These are phyloP conservation scores for Xenopus laevis DNA, from an alignment of 2,113 vertebrate genomes.

Conservation along the genomic window DNA sequence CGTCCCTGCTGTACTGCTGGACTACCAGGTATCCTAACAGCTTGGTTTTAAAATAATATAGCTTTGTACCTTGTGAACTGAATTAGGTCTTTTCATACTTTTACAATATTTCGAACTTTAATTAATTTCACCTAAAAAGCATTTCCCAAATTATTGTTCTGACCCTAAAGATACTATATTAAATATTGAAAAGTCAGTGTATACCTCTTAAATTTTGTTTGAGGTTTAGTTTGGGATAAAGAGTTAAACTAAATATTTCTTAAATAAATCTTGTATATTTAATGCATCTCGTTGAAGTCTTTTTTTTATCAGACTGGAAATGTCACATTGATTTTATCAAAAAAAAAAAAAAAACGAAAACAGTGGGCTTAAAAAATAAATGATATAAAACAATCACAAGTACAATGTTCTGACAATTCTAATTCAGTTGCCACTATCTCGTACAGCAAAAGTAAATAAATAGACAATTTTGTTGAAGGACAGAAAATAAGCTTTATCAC, in stretches of 20 bases:
- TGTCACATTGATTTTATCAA: slow-evolving; percentile 80
- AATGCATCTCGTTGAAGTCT: slow-evolving; percentile 66
- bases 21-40: too few relatives aligned
- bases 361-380: slow-evolving; percentile 58
- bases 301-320: slow-evolving; percentile 70
- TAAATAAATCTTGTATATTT: slow-evolving; percentile 46
- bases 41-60: too few relatives aligned
- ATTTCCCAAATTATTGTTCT: too few relatives aligned
- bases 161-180: too few relatives aligned
- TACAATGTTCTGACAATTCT: slow-evolving; percentile 60
- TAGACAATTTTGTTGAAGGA: slow-evolving; percentile 65
- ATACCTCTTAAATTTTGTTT: too few relatives aligned
- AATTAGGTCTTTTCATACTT: too few relatives aligned
- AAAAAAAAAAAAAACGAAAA: slow-evolving; percentile 57
- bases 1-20: too few relatives aligned
- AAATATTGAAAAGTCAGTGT: too few relatives aligned
- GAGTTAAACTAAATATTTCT: not conserved
- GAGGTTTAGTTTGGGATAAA: not conserved
- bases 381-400: not conserved
- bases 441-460: slow-evolving; percentile 67
- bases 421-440: slow-evolving; percentile 64
- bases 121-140: too few relatives aligned
- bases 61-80: too few relatives aligned
- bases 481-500: slow-evolving; percentile 45
- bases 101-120: too few relatives aligned